Evolutionary conservation across 2,888 invertebrate species (phyloP), one percentile per base, ranked within the genome.

Genomic region (Dynastes maya): DNA sequence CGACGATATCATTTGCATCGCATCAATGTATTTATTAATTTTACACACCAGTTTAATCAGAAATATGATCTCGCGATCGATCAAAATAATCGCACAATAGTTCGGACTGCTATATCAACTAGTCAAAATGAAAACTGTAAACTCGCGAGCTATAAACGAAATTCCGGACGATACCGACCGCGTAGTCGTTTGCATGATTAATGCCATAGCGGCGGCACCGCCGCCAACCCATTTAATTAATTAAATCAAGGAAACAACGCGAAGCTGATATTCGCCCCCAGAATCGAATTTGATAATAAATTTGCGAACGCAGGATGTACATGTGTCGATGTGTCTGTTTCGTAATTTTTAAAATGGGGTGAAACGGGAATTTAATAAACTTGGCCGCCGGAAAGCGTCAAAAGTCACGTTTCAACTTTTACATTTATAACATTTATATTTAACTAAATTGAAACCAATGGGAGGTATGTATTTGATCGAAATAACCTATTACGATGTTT

Each of bases 211-310:
- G 53, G 37, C 72, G 22, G 40, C 72, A 11, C 71, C 55, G 37
- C 71, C 55, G 32, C 71, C 71, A 55, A 58, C 72, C 72, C 40
- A 61, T 72, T 72, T 72, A 72, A 72, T 72, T 72, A 72, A 72
- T 72, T 72, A 72, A 72, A 72, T 72, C 72, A 72, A 72, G 72
- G 72, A 72, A 72, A 72, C 72, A 72, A 72, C 72, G 72, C 61
- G 72, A 72, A 72, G 58, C 61, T 72, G 72, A 72, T 72, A 72
- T 72, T 58, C 72, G 58, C 61, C 40, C 55, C 13, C 61, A 22
- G 68, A 68, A 72, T 58, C 40, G 61, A 61, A 61, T 61, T 61
- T 27, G 45, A 40, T 72, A 61, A 72, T 72, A 72, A 72, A 72
- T 72, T 37, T 61, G 16, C 61, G 32, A 37, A 22, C 11, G 61